A percentile compares a stretch with the other conserved stretches of the same genome.
These are phyloP conservation scores for Paguma larvata DNA, from an alignment of 2,797 vertebrate genomes.

Conservation along the genomic window DNA sequence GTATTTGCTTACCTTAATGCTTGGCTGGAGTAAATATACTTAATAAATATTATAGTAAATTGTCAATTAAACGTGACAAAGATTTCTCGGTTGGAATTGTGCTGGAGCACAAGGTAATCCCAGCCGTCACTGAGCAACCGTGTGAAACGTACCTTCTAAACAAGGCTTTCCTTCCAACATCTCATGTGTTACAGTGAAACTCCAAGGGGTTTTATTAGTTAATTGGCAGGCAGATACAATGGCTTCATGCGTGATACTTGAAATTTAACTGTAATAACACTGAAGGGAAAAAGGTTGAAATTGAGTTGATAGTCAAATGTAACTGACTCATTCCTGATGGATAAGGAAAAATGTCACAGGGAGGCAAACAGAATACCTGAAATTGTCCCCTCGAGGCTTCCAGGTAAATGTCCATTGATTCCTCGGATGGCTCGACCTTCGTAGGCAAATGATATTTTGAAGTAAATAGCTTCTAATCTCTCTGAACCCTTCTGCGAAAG, in stretches of 20 bases:
- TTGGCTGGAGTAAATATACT: slow-evolving; percentile 77
- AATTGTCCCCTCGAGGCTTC: not conserved
- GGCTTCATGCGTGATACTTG: slow-evolving; percentile 64
- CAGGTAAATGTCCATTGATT: not conserved
- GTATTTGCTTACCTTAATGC: slow-evolving; percentile 78
- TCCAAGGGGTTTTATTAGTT: slow-evolving; percentile 79
- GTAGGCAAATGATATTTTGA: slow-evolving; percentile 30
- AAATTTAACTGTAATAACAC: slow-evolving; percentile 59
- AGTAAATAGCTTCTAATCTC: not conserved
- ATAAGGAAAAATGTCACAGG: not conserved
- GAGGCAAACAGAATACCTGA: not conserved
- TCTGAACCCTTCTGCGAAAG: not conserved
- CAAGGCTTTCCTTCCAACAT: slow-evolving; percentile 73
- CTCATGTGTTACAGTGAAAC: slow-evolving; percentile 71
- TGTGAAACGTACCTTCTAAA: slow-evolving; percentile 79
- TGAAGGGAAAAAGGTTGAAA: slow-evolving; percentile 45
- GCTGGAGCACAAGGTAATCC: slow-evolving; percentile 77
- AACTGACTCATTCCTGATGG: not conserved
- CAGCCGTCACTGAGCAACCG: slow-evolving; percentile 72
- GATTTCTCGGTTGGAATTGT: slow-evolving; percentile 78
- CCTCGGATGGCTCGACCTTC: not conserved
- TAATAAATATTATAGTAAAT: slow-evolving; percentile 77
- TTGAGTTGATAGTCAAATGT: not conserved
- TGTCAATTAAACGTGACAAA: slow-evolving; percentile 83
- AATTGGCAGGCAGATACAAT: slow-evolving; percentile 83